Percentiles rank a stretch among this genome's conserved stretches.
phyloP scores from a whole-genome alignment of 2,113 vertebrate species.

The Dendropsophus ebraccatus region DNA sequence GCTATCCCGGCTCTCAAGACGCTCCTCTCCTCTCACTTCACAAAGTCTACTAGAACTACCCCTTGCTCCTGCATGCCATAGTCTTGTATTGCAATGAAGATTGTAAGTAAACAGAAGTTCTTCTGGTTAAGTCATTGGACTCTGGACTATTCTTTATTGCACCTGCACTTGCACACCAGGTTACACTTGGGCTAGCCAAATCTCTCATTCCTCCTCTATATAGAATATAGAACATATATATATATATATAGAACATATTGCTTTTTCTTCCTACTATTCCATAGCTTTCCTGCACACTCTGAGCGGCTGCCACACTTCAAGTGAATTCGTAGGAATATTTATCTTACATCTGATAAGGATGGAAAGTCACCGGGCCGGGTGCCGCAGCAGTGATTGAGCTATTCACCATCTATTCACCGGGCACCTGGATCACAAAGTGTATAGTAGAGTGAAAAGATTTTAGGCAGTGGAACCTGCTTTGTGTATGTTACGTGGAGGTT shows the following conservation, averaged over 20 bases:
- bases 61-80: no score
- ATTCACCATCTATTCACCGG: neutral
- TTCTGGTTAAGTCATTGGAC: no score
- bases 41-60: no score
- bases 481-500: neutral
- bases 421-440: neutral
- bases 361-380: neutral
- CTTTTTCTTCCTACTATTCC: neutral
- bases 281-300: neutral
- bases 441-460: constrained; percentile 7
- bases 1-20: no score
- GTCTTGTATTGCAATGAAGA: no score
- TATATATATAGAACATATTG: neutral
- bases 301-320: neutral
- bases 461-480: neutral
- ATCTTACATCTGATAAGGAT: constrained; percentile 25
- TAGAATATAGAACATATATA: no score
- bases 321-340: constrained; percentile 23
- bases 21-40: no score
- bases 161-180: no score
- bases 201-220: no score
- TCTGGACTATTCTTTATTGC: no score
- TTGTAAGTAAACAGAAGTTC: no score
- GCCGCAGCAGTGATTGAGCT: neutral
- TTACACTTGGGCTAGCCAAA: no score